Evolutionary conservation across 2,113 vertebrate genomes (phyloP).

Genomic region (Sebastes schlegelii): DNA sequence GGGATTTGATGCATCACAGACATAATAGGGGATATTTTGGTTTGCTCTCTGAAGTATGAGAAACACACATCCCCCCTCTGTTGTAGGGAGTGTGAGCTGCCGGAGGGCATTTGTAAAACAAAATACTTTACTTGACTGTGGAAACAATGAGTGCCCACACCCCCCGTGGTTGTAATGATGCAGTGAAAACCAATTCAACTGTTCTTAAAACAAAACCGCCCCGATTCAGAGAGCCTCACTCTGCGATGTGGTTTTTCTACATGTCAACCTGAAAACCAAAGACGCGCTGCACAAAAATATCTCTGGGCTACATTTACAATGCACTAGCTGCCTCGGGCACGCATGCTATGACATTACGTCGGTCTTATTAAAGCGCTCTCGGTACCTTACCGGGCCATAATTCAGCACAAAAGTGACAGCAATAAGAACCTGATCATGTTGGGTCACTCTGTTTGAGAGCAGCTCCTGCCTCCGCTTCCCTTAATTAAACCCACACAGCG

Average conservation of each 20-base stretch:
- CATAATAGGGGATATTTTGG: slow-evolving; percentile 78
- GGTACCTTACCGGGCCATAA: slow-evolving; percentile 83
- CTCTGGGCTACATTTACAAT: slow-evolving; percentile 25
- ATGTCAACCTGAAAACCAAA: slow-evolving; percentile 45
- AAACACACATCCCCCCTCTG: slow-evolving; percentile 23
- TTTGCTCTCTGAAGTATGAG: slow-evolving; percentile 73
- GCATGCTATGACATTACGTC: slow-evolving; percentile 70
- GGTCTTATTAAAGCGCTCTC: slow-evolving; percentile 80
- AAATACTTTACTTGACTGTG: slow-evolving; percentile 75
- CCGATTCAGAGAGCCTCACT: slow-evolving; percentile 36
- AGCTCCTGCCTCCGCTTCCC: slow-evolving; percentile 89
- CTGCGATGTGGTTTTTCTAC: slow-evolving; percentile 18
- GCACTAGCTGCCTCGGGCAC: slow-evolving; percentile 30
- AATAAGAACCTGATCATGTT: slow-evolving; percentile 98
- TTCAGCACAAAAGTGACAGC: slow-evolving; percentile 91
- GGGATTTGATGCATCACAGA: slow-evolving; percentile 77
- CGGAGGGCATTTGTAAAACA: slow-evolving; percentile 78
- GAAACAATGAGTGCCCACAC: slow-evolving; percentile 71
- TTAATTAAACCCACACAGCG: slow-evolving; percentile 98
- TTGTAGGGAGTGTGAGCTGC: slow-evolving; percentile 64
- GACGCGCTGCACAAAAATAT: slow-evolving; percentile 27
- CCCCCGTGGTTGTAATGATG: slow-evolving; percentile 69
- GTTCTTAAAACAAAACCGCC: slow-evolving; percentile 54
- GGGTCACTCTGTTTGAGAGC: slow-evolving; percentile 93
- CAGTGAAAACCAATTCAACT: slow-evolving; percentile 64